Percentiles rank a stretch among this genome's conserved stretches.
These are phyloP conservation scores for Platycheirus albimanus DNA, from an alignment of 2,888 invertebrate species.

Conservation along the genomic window DNA sequence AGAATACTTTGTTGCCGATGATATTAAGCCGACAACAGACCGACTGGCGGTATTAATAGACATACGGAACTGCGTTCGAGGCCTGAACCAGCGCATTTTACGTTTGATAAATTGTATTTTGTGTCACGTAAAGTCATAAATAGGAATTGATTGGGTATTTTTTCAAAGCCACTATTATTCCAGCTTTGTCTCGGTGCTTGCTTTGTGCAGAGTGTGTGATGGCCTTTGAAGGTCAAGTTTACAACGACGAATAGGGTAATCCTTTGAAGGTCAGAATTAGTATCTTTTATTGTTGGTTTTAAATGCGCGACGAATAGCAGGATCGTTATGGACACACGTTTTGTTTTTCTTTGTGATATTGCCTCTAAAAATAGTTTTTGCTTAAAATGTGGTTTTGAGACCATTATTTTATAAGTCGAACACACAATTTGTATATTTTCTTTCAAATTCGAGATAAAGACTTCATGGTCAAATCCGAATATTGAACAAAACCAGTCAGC, in stretches of 20 bases:
- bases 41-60: conserved; percentile 53
- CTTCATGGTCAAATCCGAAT: no score
- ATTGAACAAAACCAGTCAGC: no score
- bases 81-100: conserved; percentile 26
- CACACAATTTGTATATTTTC: no score
- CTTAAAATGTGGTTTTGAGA: no score
- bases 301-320: neutral
- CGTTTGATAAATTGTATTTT: conserved; percentile 70
- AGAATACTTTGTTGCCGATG: conserved; percentile 23
- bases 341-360: no score
- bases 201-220: conserved; percentile 30
- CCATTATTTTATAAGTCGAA: no score
- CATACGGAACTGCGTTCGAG: conserved; percentile 64
- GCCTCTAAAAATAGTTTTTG: no score
- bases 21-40: conserved; percentile 49
- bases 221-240: conserved; percentile 72
- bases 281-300: neutral
- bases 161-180: conserved; percentile 44
- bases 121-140: conserved; percentile 68
- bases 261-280: conserved; percentile 35
- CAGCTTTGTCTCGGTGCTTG: conserved; percentile 26
- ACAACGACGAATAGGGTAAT: conserved; percentile 36
- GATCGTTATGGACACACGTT: neutral
- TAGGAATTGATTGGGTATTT: conserved; percentile 63
- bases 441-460: no score